Percentiles rank a stretch among this genome's conserved stretches.
Evolutionary conservation across 2,888 invertebrate genomes (phyloP).

Genomic region (Shargacucullia verbasci): DNA sequence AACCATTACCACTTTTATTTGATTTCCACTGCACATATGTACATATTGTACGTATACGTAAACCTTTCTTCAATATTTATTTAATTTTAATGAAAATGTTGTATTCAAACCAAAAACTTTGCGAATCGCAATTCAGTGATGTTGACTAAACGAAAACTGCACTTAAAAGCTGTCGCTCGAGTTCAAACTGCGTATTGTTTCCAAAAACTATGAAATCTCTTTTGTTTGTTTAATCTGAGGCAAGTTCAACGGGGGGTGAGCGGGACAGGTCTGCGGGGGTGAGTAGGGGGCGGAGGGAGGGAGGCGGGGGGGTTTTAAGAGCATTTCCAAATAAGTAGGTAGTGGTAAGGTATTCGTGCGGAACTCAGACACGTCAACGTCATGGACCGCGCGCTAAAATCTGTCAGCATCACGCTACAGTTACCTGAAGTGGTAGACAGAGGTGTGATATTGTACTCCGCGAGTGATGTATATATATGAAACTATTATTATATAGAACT

Average conservation of each 20-base stretch:
- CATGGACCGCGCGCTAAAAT: not conserved
- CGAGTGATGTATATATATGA: too few relatives aligned
- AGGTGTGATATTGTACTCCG: too few relatives aligned
- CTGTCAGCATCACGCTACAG: too few relatives aligned
- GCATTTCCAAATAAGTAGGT: not conserved
- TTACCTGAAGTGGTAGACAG: too few relatives aligned
- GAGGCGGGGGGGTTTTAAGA: not conserved
- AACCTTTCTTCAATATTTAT: too few relatives aligned
- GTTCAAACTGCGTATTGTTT: conserved; percentile 3
- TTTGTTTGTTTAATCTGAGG: conserved; percentile 15
- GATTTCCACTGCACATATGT: not conserved
- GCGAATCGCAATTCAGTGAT: not conserved
- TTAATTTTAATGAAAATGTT: not conserved
- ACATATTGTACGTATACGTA: too few relatives aligned
- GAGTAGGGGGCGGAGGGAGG: not conserved
- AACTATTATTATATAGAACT: too few relatives aligned
- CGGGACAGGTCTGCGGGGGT: too few relatives aligned
- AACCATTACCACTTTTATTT: not conserved
- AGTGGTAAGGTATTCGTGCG: conserved; percentile 3
- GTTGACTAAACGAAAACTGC: conserved; percentile 5
- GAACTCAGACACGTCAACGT: not conserved
- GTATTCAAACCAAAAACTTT: conserved; percentile 1
- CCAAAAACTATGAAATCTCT: conserved; percentile 11
- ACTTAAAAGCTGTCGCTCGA: conserved; percentile 9
- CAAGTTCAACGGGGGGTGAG: not conserved